Percentiles rank a stretch among this genome's conserved stretches.
These are phyloP conservation scores for Saccopteryx bilineata DNA, from an alignment of 2,113 vertebrate species.

Conservation along the genomic window DNA sequence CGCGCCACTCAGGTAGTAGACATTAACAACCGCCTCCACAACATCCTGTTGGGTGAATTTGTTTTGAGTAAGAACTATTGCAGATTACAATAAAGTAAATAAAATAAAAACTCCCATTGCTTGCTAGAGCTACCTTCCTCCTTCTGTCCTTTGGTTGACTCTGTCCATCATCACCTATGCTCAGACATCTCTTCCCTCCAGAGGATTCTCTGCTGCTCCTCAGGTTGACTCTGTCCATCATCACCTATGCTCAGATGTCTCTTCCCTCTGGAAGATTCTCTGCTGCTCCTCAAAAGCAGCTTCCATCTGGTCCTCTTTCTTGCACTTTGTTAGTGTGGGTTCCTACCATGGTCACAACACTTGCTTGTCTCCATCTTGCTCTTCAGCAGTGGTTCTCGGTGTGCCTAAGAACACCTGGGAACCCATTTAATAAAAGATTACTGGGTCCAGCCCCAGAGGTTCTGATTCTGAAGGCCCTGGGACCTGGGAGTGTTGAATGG, in stretches of 20 bases:
- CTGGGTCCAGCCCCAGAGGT: not conserved
- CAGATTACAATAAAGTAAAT: not conserved
- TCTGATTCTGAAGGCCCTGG: not conserved
- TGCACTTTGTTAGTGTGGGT: not conserved
- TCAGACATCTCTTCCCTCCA: not conserved
- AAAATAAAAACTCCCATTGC: not conserved
- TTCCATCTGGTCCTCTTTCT: not conserved
- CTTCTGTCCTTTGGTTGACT: not conserved
- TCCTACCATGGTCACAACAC: not conserved
- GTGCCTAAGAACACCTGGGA: not conserved
- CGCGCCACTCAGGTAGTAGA: not conserved
- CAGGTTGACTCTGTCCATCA: not conserved
- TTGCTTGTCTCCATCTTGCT: not conserved
- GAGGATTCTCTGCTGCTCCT: no score
- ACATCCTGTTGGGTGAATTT: not conserved
- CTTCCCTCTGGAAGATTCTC: not conserved
- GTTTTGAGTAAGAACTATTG: constrained; percentile 35
- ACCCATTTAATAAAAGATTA: not conserved
- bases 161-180: not conserved
- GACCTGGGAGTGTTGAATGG: not conserved
- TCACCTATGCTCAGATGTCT: not conserved
- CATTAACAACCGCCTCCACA: not conserved
- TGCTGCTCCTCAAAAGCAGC: not conserved
- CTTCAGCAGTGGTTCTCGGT: not conserved
- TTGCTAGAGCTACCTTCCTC: not conserved